Base-by-base conservation (phyloP, 2,888 invertebrate genomes). In the Eupithecia vulgata region DNA sequence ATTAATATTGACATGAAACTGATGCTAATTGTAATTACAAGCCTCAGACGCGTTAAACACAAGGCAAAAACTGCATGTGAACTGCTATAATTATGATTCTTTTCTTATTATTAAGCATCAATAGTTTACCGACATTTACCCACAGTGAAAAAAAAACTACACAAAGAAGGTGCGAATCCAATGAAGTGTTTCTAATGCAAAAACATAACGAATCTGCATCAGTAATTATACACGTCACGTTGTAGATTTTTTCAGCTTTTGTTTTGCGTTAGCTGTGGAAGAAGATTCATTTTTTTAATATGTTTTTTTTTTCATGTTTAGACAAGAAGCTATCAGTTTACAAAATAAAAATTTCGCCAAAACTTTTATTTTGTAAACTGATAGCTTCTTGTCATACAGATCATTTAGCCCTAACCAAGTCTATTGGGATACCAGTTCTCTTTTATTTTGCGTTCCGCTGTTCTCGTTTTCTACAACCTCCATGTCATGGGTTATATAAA, bases 21-120 rank as follows among this genome's bases (percentile, higher is more conserved):
- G 78, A 82, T 78, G 81, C 81, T 86, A 87, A 88, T 87, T 88
- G 86, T 84, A 85, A 86, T 83, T 84, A 86, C 81, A 85, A 77
- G 76, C 81, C 81, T 78, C 78, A 80, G 81, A 82, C 81, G 77
- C 81, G 82, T 81, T 81, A 78, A 83, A 83, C 82, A 84, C 71
- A 78, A 71, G 72, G 79, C 82, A 89, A 89, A 88, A 90, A 88
- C 81, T 66, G 72, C 83, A 81, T 86, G 85, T 82, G 86, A 87
- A 87, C 76, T 78, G 80, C 82, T 78, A 79, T 78, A 77, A 80
- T 83, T 81, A 78, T 79, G 75, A 80, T 80, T 81, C 79, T 82
- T 75, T 73, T 81, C 79, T 82, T 82, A 76, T 76, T 81, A 73
- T 42, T 80, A 79, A 68, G 73, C 75, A 76, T 78, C 76, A 77